Base-by-base conservation (phyloP, 2,113 vertebrate species). In the Casuarius casuarius region DNA sequence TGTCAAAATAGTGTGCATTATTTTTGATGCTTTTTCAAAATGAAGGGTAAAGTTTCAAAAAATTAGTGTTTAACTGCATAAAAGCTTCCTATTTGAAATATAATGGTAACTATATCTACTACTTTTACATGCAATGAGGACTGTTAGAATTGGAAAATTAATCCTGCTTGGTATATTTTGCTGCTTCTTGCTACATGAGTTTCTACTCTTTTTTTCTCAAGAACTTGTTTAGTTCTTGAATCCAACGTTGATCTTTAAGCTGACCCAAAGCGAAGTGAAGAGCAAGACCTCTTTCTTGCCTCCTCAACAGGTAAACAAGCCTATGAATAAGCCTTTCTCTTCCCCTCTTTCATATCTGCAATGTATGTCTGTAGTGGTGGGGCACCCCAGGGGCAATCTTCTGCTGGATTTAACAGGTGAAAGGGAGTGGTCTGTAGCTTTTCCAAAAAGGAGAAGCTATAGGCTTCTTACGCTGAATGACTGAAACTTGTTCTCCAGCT, bases 361-460 rank as follows among this genome's bases (percentile, higher is more conserved):
- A 8, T 4, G 19, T 33, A 38, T 9, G 15, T 28, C 20, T 22
- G 22, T n/a, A 44, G 12, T 70, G 44, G 22, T 52, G 44, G 10
- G 72, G 8, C 40, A 44, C 4, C 31, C 29, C 5, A 13, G 12
- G 1, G 13, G 12, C 16, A 23, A 14, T 51, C 21, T 10, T 33
- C 10, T 5, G 0, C 28, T 52, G 66, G 3, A 8, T 31, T 42
- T 22, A 17, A 1, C 23, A 12, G 2, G 26, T 26, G 28, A 26
- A 20, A 15, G 56, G 22, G 48, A 40, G 13, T 15, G 26, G 61
- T 18, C 11, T 15, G 14, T 29, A 56, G 21, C 33, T 75, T 58
- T 59, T 54, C 14, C 21, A 19, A 2, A 15, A 18, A 54, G 38
- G 20, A 44, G 5, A n/a, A 44, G 6, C 49, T 52, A 6, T 14